Evolutionary conservation across 2,797 vertebrate genomes (phyloP), one percentile per base, ranked within the genome.

Genomic region (Arctocebus calabarensis): DNA sequence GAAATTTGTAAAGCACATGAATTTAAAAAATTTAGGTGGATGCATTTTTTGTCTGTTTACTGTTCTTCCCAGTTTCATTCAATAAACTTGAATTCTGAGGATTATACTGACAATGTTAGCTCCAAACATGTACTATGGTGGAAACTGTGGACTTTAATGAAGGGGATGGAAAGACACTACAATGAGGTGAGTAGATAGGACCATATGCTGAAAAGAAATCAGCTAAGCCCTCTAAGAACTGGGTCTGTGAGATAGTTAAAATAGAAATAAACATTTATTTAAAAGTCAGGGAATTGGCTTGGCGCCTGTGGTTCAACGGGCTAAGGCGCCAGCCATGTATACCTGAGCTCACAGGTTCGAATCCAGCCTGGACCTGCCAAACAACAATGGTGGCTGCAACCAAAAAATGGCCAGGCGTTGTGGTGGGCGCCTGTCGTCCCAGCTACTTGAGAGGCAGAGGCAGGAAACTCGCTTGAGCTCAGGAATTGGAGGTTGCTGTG

Each of bases 1-100:
- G 97, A 96, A 98, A 97, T 99, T 98, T 99, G 99, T 99, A 74
- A 99, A 99, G 99, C 99, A 98, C 93, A 98, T 98, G 96, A 90
- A 88, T 97, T 98, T 97, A 98, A 99, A 98, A 99, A 99, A 99
- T 99, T 99, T 98, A 98, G 98, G 98, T 98, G 98, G 98, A 98
- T 98, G 98, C 97, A 97, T 98, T 98, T 84, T 89, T 34, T 98
- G 98, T 98, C 98, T 98, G 98, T 98, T 98, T 98, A 96, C 98
- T 98, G 98, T 98, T 98, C 98, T 98, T 99, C 97, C 98, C 98
- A 95, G 97, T 97, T 98, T 97, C 98, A 98, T 98, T 98, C 97
- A 99, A 99, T 99, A 99, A 99, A 99, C 98, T 98, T 96, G 94
- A 91, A 97, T 99, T 99, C 98, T 98, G 96, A 97, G 96, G 97